These are phyloP conservation scores for Cydia pomonella DNA, from an alignment of 1,140 invertebrate genomes.

Conservation along the genomic window DNA sequence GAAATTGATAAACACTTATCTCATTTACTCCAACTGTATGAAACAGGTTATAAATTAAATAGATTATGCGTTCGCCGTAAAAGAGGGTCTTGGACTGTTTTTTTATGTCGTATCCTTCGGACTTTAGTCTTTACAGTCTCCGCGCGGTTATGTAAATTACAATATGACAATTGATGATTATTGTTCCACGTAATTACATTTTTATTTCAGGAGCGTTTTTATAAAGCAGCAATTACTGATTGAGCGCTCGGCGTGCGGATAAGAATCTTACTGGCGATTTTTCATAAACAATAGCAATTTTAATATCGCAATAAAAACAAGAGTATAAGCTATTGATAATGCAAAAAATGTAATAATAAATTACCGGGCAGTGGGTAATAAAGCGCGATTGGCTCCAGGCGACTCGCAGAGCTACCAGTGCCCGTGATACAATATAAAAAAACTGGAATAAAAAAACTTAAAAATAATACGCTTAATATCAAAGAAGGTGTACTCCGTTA, in stretches of 20 bases:
- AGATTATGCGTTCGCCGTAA: slow-evolving; percentile 46
- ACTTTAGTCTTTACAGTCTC: slow-evolving; percentile 36
- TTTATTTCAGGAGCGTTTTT: slow-evolving; percentile 37
- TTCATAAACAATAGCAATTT: slow-evolving; percentile 79
- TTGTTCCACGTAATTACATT: slow-evolving; percentile 20
- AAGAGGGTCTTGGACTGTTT: slow-evolving; percentile 36
- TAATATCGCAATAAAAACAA: slow-evolving; percentile 74
- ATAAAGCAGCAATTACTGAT: slow-evolving; percentile 41
- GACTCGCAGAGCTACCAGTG: slow-evolving; percentile 74
- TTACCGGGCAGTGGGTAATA: slow-evolving; percentile 73
- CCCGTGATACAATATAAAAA: slow-evolving; percentile 56
- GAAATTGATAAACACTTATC: slow-evolving; percentile 57
- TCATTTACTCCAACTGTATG: slow-evolving; percentile 47
- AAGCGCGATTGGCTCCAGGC: slow-evolving; percentile 76
- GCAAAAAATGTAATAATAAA: slow-evolving; percentile 80
- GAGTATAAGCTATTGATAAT: slow-evolving; percentile 76
- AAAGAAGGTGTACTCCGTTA: slow-evolving; percentile 77
- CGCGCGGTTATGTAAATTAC: slow-evolving; percentile 23
- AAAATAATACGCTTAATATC: slow-evolving; percentile 77
- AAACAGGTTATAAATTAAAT: slow-evolving; percentile 50
- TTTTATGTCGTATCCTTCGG: slow-evolving; percentile 33
- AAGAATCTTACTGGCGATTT: slow-evolving; percentile 69
- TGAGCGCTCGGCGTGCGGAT: slow-evolving; percentile 51
- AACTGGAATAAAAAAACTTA: slow-evolving; percentile 53
- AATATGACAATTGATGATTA: slow-evolving; percentile 37